Base-by-base conservation (phyloP, 2,888 invertebrate genomes). In the Candidula unifasciata region DNA sequence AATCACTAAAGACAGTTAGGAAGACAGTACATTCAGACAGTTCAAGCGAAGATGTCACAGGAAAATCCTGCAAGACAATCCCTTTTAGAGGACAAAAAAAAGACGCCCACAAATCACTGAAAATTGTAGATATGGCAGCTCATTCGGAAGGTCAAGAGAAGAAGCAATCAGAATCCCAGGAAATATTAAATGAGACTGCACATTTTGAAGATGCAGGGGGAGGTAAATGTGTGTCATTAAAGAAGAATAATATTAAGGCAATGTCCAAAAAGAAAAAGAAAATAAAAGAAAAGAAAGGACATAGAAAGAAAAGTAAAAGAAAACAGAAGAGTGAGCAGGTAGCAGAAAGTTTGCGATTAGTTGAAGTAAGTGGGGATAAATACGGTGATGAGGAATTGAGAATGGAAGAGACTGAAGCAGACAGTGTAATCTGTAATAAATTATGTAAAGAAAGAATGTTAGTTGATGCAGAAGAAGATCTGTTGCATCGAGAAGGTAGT, bases 291-390 rank as follows among this genome's bases (percentile, higher is more conserved):
- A 85, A 85, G 52, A 84, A 84, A 66, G 81, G 71, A 13, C 80
- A 76, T 18, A 57, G 77, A 13, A 85, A 85, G 57, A 85, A 85
- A 52, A 76, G 81, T 5, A 69, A 77, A 13, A 16, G 5, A 30
- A 54, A 44, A 21, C 66, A 80, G n/a, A 57, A 60, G 37, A 35
- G 44, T 68, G 78, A 85, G 24, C 21, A 6, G 13, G 27, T 33
- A 2, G 57, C 54, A 13, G 85, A 68, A 60, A 81, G 81, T 69
- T 77, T 81, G 33, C 77, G 85, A n/a, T 85, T 85, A 81, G 85
- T 85, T 37, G 81, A 85, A 27, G 54, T 85, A 1, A 76, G 85
- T 21, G 37, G 74, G 27, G 85, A 85, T 27, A 73, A 78, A n/a
- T n/a, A 35, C 21, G 81, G 81, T 37, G 30, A 64, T 3, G 85